These are phyloP conservation scores for Diorhabda sublineata DNA, from an alignment of 1,140 invertebrate genomes.

Conservation along the genomic window DNA sequence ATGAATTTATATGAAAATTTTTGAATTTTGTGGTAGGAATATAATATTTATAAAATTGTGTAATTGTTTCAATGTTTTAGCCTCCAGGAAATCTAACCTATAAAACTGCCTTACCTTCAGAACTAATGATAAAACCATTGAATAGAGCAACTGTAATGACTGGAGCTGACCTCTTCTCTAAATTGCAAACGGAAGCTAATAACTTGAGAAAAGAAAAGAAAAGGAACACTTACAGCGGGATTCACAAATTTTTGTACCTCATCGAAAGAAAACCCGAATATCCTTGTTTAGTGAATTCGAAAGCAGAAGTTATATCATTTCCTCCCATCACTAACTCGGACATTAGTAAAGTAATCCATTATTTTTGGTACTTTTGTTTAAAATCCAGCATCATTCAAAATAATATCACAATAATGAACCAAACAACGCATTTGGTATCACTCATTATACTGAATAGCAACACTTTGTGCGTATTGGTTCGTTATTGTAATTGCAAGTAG, in stretches of 20 bases:
- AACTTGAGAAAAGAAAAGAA: slow-evolving; percentile 73
- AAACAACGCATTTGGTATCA: too few relatives aligned
- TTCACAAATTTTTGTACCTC: slow-evolving; percentile 77
- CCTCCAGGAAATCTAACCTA: slow-evolving; percentile 59
- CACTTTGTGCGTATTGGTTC: too few relatives aligned
- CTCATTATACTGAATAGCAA: too few relatives aligned
- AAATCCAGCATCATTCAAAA: too few relatives aligned
- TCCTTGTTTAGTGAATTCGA: slow-evolving; percentile 64
- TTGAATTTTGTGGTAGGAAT: too few relatives aligned
- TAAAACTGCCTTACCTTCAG: slow-evolving; percentile 58
- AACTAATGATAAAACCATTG: slow-evolving; percentile 63
- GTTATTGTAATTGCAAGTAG: too few relatives aligned
- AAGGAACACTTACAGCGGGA: slow-evolving; percentile 70
- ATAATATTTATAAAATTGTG: too few relatives aligned
- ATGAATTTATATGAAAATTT: too few relatives aligned
- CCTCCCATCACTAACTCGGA: slow-evolving; percentile 82
- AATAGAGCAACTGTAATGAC: slow-evolving; percentile 56
- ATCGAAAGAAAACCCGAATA: slow-evolving; percentile 69
- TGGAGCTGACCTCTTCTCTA: slow-evolving; percentile 62
- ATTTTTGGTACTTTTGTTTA: neutral
- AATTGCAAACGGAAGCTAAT: slow-evolving; percentile 71
- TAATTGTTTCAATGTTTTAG: slow-evolving; percentile 22
- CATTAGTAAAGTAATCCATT: slow-evolving; percentile 60
- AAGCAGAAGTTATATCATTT: slow-evolving; percentile 68
- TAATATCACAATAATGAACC: too few relatives aligned